Conservation (phyloP, 2,113 vertebrate genomes). For the Hyperoodon ampullatus region DNA sequence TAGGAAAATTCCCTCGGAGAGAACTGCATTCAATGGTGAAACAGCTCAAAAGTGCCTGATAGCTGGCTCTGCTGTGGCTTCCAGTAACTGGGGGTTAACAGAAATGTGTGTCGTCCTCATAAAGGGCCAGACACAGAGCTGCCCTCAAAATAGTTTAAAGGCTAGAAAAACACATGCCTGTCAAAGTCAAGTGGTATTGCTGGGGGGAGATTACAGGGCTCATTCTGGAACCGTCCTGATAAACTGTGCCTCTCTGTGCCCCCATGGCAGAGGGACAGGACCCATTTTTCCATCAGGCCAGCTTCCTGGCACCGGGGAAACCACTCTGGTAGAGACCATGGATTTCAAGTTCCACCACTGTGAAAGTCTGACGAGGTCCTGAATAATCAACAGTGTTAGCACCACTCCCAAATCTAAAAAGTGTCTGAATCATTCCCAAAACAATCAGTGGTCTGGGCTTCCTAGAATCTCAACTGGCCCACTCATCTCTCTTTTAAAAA, state of each 20-base stretch:
- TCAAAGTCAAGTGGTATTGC: conserved; percentile 38
- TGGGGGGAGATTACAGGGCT: conserved; percentile 42
- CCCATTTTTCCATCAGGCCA: neutral
- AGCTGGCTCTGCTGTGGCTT: neutral
- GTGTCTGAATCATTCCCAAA: neutral
- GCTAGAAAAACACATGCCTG: neutral
- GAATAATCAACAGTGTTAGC: neutral
- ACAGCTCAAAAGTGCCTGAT: neutral
- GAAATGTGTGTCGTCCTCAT: neutral
- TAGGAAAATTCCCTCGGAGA: conserved; percentile 55
- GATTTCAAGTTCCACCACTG: neutral
- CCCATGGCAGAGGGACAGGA: neutral
- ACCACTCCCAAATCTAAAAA: neutral
- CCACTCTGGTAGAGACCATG: neutral
- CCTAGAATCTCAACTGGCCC: neutral
- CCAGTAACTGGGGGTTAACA: neutral
- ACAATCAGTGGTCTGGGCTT: neutral
- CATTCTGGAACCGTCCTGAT: conserved; percentile 5
- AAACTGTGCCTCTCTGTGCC: neutral
- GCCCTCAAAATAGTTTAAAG: neutral
- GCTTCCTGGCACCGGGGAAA: neutral
- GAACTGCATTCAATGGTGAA: conserved; percentile 43
- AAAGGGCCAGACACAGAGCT: neutral
- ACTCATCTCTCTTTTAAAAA: neutral
- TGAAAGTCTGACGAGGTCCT: neutral